A percentile compares a stretch with the other conserved stretches of the same genome.
Evolutionary conservation across 1,140 invertebrate species (phyloP).

Genomic region (Micrasema minimum): DNA sequence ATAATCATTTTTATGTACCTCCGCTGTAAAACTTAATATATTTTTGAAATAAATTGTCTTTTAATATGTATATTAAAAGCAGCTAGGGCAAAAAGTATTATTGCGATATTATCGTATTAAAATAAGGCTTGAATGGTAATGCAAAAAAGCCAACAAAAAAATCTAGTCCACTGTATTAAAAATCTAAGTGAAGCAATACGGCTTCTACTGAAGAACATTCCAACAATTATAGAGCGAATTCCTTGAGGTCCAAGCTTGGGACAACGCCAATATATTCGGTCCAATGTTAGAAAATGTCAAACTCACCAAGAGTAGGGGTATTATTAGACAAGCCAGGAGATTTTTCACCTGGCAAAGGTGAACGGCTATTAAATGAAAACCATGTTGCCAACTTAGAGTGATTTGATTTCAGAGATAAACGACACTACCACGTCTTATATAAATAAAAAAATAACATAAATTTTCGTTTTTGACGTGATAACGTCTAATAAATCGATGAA

Average conservation of each 20-base stretch:
- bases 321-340: slow-evolving; percentile 10
- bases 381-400: neutral
- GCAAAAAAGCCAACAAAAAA: too few relatives aligned
- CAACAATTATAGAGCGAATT: neutral
- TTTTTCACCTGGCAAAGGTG: slow-evolving; percentile 29
- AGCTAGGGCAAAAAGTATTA: too few relatives aligned
- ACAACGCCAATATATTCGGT: slow-evolving; percentile 4
- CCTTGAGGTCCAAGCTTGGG: neutral
- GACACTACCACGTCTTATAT: neutral
- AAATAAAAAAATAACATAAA: neutral
- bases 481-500: too few relatives aligned
- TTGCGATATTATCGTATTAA: too few relatives aligned
- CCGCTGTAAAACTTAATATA: too few relatives aligned
- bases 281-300: slow-evolving; percentile 28
- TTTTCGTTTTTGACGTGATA: neutral
- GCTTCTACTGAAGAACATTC: neutral
- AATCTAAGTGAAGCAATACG: too few relatives aligned
- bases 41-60: too few relatives aligned
- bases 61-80: too few relatives aligned
- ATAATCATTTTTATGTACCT: too few relatives aligned
- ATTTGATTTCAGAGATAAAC: neutral
- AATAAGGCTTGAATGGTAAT: too few relatives aligned
- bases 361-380: neutral
- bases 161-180: too few relatives aligned
- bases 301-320: neutral